A percentile compares a stretch with the other conserved stretches of the same genome.
phyloP scores from a whole-genome alignment of 1,140 invertebrate species.

The Epicauta chinensis region DNA sequence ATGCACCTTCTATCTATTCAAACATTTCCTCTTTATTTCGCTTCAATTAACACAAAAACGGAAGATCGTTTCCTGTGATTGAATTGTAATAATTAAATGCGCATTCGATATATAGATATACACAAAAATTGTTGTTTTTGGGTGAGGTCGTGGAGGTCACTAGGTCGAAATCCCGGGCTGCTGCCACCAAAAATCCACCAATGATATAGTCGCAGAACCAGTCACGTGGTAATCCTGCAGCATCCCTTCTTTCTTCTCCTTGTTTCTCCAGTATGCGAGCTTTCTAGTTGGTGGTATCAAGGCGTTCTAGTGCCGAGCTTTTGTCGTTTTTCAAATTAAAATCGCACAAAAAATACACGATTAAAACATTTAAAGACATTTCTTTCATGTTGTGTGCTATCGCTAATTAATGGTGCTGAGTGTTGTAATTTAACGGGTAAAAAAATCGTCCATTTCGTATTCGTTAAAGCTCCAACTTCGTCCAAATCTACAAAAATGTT shows the following conservation, averaged over 20 bases:
- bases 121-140: constrained; percentile 20
- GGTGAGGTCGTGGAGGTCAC: constrained; percentile 40
- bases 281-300: constrained; percentile 25
- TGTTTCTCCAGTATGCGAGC: constrained; percentile 21
- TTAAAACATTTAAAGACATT: not conserved
- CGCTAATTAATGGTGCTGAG: constrained; percentile 14
- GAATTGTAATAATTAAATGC: too few species aligned
- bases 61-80: too few species aligned
- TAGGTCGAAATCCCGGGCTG: constrained; percentile 43
- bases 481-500: not conserved
- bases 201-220: constrained; percentile 19
- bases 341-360: constrained; percentile 6
- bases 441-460: constrained; percentile 6
- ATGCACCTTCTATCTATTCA: too few species aligned
- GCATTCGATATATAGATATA: too few species aligned
- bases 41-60: too few species aligned
- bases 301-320: constrained; percentile 18
- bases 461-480: constrained; percentile 2
- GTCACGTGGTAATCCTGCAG: constrained; percentile 39
- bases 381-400: not conserved
- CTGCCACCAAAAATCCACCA: constrained; percentile 25
- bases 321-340: not conserved
- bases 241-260: constrained; percentile 35
- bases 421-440: constrained; percentile 9
- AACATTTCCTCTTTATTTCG: too few species aligned